Conservation (phyloP, 2,113 vertebrate species). For the Muntiacus reevesi region DNA sequence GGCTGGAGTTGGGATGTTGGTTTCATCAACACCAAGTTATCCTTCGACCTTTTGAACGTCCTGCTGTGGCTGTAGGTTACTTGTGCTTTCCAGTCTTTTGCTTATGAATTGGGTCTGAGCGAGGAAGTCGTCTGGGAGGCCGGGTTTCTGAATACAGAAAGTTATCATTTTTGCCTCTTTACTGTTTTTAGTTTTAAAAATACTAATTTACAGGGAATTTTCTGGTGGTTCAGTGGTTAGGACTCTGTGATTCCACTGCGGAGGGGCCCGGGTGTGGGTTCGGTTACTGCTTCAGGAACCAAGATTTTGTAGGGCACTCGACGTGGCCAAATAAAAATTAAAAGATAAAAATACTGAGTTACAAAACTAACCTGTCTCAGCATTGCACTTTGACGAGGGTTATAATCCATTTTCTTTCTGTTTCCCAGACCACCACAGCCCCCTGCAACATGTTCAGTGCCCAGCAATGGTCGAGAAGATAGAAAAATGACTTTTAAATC, state of each 20-base stretch:
- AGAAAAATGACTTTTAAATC: background rate
- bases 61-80: background rate
- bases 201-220: background rate
- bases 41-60: background rate
- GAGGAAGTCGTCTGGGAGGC: accelerated
- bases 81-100: background rate
- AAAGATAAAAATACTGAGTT: background rate
- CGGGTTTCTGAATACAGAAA: background rate
- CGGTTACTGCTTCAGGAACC: accelerated
- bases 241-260: background rate
- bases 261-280: background rate
- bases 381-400: background rate
- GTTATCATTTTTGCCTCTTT: background rate
- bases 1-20: background rate
- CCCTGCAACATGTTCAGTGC: background rate
- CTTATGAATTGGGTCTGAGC: background rate
- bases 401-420: background rate
- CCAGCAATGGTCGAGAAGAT: background rate
- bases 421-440: background rate
- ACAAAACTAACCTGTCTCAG: background rate
- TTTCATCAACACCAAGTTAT: background rate
- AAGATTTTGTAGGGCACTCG: background rate
- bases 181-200: background rate
- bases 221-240: background rate
- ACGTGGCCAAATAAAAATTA: background rate